Evolutionary conservation across 1,140 invertebrate species (phyloP).

Genomic region (Drosophila bipectinata): DNA sequence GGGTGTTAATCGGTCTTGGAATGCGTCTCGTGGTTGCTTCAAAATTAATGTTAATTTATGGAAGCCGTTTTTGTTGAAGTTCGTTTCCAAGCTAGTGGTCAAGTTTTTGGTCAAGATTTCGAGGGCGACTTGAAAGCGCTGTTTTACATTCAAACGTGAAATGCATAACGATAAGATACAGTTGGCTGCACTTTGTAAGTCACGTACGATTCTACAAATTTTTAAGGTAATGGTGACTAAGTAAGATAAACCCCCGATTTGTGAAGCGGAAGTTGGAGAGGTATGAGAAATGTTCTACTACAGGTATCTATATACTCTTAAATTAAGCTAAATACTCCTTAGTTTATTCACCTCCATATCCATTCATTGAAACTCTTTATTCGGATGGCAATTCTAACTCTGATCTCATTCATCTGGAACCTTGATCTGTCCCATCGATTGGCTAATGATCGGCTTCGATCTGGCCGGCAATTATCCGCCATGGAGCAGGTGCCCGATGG

Average conservation of each 20-base stretch:
- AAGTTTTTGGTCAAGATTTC: slow-evolving; percentile 7
- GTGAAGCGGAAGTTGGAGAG: slow-evolving; percentile 24
- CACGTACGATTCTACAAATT: slow-evolving; percentile 50
- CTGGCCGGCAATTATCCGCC: slow-evolving; percentile 48
- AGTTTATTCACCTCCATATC: slow-evolving; percentile 29
- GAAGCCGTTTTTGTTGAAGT: slow-evolving; percentile 21
- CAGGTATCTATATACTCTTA: background rate
- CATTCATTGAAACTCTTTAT: slow-evolving; percentile 2
- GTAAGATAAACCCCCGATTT: slow-evolving; percentile 22
- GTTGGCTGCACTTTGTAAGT: slow-evolving; percentile 54
- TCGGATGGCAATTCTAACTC: slow-evolving; percentile 12
- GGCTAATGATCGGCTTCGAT: slow-evolving; percentile 56
- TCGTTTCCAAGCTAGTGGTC: slow-evolving; percentile 3
- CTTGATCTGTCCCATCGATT: slow-evolving; percentile 67
- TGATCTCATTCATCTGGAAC: slow-evolving; percentile 30
- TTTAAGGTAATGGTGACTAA: slow-evolving; percentile 9
- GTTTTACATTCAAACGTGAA: slow-evolving; percentile 57
- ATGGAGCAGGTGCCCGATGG: slow-evolving; percentile 30
- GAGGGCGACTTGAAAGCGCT: slow-evolving; percentile 30
- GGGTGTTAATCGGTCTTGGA: slow-evolving; percentile 37
- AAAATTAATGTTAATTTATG: slow-evolving; percentile 43
- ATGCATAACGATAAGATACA: slow-evolving; percentile 63
- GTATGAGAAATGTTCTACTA: background rate
- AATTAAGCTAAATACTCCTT: background rate
- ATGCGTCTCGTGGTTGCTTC: slow-evolving; percentile 20